Evolutionary conservation across 2,888 invertebrate species (phyloP).

Genomic region (Nemotelus nigrinus): DNA sequence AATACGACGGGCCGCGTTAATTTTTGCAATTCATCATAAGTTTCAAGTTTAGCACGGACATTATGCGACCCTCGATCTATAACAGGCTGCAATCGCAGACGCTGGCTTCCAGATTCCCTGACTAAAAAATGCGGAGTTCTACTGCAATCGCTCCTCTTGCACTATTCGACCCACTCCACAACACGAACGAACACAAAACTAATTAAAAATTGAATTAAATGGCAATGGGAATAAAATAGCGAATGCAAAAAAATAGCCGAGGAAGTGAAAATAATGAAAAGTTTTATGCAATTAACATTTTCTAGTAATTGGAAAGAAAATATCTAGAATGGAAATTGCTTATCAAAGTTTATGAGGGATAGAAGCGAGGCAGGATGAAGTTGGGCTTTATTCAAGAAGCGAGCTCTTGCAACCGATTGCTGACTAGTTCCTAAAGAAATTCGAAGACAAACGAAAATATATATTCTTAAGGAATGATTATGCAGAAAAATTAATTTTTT

Average conservation of each 20-base stretch:
- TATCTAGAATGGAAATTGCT: constrained; percentile 32
- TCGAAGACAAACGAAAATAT: neutral
- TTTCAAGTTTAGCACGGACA: constrained; percentile 16
- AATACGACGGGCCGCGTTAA: constrained; percentile 28
- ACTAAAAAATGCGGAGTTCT: too few relatives aligned
- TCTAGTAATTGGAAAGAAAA: constrained; percentile 36
- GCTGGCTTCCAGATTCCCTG: too few relatives aligned
- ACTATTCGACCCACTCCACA: neutral
- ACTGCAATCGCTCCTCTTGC: too few relatives aligned
- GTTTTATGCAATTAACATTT: constrained; percentile 41
- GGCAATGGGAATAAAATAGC: constrained; percentile 30
- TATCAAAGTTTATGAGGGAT: constrained; percentile 17
- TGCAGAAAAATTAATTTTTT: constrained; percentile 29
- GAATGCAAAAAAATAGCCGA: neutral
- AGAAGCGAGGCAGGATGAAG: constrained; percentile 3
- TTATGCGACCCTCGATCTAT: constrained; percentile 12
- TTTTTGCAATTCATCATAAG: constrained; percentile 38
- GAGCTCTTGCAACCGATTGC: neutral
- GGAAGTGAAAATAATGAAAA: constrained; percentile 30
- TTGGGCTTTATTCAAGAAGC: neutral
- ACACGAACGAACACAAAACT: constrained; percentile 25
- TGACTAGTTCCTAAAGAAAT: neutral
- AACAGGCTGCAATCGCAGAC: too few relatives aligned
- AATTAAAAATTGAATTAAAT: constrained; percentile 43
- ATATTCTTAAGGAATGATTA: neutral